A percentile compares a stretch with the other conserved stretches of the same genome.
Evolutionary conservation across 2,113 vertebrate genomes (phyloP).

Genomic region (Halichoeres trimaculatus): DNA sequence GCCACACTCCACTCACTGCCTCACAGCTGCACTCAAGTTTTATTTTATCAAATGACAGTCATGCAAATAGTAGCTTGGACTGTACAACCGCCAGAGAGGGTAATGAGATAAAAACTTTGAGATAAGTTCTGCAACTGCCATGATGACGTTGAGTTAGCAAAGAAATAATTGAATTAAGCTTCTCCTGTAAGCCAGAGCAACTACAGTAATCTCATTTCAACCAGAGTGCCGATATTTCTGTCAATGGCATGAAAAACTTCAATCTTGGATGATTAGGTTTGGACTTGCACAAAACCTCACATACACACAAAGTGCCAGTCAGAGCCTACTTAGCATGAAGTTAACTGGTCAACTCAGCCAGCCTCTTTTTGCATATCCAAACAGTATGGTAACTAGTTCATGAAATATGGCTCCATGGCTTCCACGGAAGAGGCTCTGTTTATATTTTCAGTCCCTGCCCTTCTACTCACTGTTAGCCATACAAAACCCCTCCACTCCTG

Average conservation of each 20-base stretch:
- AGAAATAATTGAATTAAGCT: constrained; percentile 6
- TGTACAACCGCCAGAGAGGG: constrained; percentile 44
- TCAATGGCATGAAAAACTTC: constrained; percentile 1
- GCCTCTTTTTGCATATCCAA: too few relatives aligned
- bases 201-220: constrained; percentile 22
- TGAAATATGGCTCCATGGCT: neutral
- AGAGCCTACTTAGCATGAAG: neutral
- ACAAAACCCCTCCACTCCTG: constrained; percentile 1
- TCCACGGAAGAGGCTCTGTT: neutral
- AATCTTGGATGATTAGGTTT: constrained; percentile 9
- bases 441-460: neutral
- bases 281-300: neutral
- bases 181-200: constrained; percentile 7
- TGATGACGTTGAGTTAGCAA: constrained; percentile 16
- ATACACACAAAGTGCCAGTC: constrained; percentile 7
- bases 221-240: neutral
- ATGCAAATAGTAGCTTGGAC: constrained; percentile 55
- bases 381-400: neutral
- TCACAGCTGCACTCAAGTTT: constrained; percentile 36
- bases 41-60: constrained; percentile 32
- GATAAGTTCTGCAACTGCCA: constrained; percentile 52
- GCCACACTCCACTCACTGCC: constrained; percentile 16
- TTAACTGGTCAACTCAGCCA: neutral
- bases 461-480: constrained; percentile 1
- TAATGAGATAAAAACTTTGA: constrained; percentile 30